Base-by-base conservation (phyloP, 1,140 invertebrate genomes). In the Trialeurodes vaporariorum region DNA sequence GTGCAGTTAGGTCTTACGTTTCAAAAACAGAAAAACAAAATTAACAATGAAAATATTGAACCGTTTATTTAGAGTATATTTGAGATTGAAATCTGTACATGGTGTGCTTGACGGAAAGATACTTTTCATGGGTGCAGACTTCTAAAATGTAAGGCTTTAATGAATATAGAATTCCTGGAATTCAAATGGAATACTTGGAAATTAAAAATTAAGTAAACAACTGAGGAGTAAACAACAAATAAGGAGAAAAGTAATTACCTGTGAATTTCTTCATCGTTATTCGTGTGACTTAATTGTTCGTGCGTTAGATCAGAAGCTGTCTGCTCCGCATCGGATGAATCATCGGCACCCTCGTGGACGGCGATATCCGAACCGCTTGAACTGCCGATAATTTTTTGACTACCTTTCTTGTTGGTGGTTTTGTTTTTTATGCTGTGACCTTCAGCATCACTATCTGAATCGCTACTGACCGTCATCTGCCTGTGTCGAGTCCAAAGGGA, bases 321-420 rank as follows among this genome's bases (percentile, higher is more conserved):
- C 17, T 49, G 34, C 34, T 49, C 34, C 17, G 34, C 34, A 49
- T 49, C 34, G 17, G 34, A 49, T 22, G 26, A 34, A 34, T 65
- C 64, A 12, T 23, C 22, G 2, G 27, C 25, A 21, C 64, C 64
- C 27, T 65, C 64, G 13, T 49, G 27, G 22, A 65, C 26, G 12
- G 64, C 64, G 22, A 65, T 27, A 34, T 65, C 64, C 1, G 64
- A 65, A 2, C 64, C 64, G 40, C 64, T 65, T 27, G 64, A 65
- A 22, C 64, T 65, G 9, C 27, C 27, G 21, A 49, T 11, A 2
- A 49, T 17, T 34, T 58, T 65, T 9, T 11, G 13, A 17, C 49
- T 49, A 17, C 49, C 2, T 13, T 65, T 65, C 17, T 65, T 65
- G 63, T 64, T 64, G 11, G 22, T 49, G 2, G 64, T 40, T 25